Conservation (phyloP, 37 sponge, comb jelly and placozoan genomes). For the Cliona cf. orientalis region DNA sequence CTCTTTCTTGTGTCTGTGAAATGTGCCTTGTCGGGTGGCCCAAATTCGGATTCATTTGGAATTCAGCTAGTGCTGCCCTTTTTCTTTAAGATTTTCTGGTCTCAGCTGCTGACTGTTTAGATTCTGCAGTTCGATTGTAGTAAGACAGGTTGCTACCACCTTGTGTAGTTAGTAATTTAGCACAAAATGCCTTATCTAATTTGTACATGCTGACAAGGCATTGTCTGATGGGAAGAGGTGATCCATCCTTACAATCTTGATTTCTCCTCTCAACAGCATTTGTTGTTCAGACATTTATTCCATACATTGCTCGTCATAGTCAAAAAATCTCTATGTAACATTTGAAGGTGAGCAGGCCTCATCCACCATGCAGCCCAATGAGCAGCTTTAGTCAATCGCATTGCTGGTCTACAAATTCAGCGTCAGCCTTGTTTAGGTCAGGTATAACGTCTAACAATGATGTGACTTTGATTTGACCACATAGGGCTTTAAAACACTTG, state of each 20-base stretch:
- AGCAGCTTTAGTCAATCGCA: background rate
- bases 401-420: background rate
- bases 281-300: background rate
- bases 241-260: background rate
- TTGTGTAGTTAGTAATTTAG: conserved; percentile 9
- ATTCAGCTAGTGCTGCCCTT: background rate
- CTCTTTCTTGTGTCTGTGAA: background rate
- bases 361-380: conserved; percentile 12
- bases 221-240: background rate
- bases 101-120: background rate
- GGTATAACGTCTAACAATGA: background rate
- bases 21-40: conserved; percentile 20
- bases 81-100: background rate
- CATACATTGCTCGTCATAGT: background rate
- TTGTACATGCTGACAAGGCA: background rate
- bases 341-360: background rate
- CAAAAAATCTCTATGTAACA: background rate
- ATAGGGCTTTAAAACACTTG: background rate
- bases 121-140: background rate
- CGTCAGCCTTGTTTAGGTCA: background rate
- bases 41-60: background rate
- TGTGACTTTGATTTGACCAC: background rate
- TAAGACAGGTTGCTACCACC: conserved; percentile 9
- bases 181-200: conserved; percentile 13
- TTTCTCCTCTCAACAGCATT: conserved; percentile 6